Evolutionary conservation across 2,797 vertebrate genomes (phyloP), one percentile per base, ranked within the genome.

Genomic region (Remorina albescens): DNA sequence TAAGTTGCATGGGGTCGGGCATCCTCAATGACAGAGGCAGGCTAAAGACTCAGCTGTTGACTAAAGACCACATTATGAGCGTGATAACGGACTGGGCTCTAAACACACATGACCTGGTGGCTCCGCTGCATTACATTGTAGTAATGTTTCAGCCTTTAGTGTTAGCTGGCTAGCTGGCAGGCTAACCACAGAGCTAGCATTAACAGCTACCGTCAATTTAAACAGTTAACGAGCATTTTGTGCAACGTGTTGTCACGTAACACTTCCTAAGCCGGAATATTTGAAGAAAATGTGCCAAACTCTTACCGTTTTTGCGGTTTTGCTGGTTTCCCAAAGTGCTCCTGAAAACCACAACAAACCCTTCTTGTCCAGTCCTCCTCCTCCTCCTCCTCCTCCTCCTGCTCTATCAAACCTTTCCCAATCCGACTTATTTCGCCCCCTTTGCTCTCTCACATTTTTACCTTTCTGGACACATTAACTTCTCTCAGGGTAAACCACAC

Each of bases 261-360:
- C 7, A 11, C 8, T 36, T 2, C 0, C 57, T 32, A 11, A 11
- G 8, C 9, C 0, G 2, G 5, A 23, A 23, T 9, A 47, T 51
- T 13, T 42, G 6, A 10, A n/a, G 15, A 6, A 18, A 81, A 61
- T 2, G 16, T 10, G 46, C 5, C 0, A 64, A 50, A 65, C 15
- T 68, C 89, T 90, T 88, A 93, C 91, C 90, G 85, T 88, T 79
- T 81, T 81, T 12, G 62, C 68, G 58, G 57, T 59, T 67, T 74
- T 28, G 75, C 74, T 88, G 56, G 86, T 86, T 82, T 85, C 77
- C 50, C n/a, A n/a, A 67, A 83, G 63, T 67, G 62, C 79, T 76
- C 80, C 44, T 53, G 85, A 67, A 82, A 86, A 91, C 80, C 89
- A 93, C 93, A 92, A 92, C 93, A 92, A 93, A 91, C 88, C 86